Evolutionary conservation across 37 sponge, comb jelly and placozoan species (phyloP).

Genomic region (Spongia lamella): DNA sequence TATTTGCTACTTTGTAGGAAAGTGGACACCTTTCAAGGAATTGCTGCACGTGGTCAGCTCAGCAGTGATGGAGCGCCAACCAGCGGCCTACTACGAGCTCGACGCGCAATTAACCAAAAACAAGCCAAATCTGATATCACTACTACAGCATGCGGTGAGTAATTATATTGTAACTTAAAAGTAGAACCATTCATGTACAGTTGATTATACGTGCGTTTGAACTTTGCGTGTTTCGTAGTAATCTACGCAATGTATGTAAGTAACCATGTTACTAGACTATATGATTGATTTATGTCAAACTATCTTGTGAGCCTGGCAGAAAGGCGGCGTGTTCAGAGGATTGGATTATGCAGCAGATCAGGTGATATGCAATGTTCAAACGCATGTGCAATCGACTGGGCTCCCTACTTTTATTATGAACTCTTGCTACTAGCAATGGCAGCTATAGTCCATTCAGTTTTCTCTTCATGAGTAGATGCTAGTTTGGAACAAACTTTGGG

Average conservation of each 20-base stretch:
- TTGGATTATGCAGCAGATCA: no score
- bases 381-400: not conserved
- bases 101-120: conserved; percentile 79
- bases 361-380: no score
- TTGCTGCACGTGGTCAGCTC: conserved; percentile 54
- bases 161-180: not conserved
- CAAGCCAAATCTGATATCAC: conserved; percentile 82
- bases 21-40: conserved; percentile 83
- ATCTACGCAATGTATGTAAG: not conserved
- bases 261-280: not conserved
- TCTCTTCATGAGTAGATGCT: no score
- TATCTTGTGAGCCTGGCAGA: no score
- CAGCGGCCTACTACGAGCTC: conserved; percentile 55
- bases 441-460: no score
- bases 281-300: not conserved
- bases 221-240: not conserved
- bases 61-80: conserved; percentile 53
- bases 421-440: no score
- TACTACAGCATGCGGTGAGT: conserved; percentile 83
- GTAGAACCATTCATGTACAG: not conserved
- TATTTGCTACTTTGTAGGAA: conserved; percentile 15
- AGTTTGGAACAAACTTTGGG: no score
- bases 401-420: no score
- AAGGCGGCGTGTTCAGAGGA: no score
- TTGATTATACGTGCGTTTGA: no score